Evolutionary conservation across 2,888 invertebrate genomes (phyloP), one percentile per base, ranked within the genome.

Genomic region (Caenorhabditis sp.): DNA sequence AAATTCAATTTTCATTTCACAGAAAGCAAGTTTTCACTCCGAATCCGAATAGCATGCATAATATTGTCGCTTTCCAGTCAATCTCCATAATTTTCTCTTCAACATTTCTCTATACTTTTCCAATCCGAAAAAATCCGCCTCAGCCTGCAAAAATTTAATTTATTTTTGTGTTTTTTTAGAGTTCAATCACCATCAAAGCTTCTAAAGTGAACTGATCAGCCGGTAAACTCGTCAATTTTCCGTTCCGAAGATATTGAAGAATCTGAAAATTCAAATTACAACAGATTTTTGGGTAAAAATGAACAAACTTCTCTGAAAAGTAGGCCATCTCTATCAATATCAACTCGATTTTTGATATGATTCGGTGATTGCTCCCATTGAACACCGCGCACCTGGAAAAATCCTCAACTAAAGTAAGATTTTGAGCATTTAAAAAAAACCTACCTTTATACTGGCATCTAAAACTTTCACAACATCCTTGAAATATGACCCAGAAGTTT

Each of bases 21-120:
- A 36, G 10, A 36, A 36, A 8, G 36, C 5, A 36, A 17, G 26
- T 27, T 12, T 31, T 57, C 52, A 72, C 49, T 79, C 75, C 8
- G 79, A 79, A 62, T 79, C 79, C 25, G 72, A 72, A 59, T 79
- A 79, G 58, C 79, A 79, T 25, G 77, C 72, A 38, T 72, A 79
- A 52, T 73, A 79, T 31, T 63, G 60, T 3, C 72, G 75, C 26
- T 73, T 71, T 17, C 79, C 79, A 17, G 79, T 79, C 63, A 79
- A 31, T 62, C 67, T 69, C 79, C 79, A 79, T 26, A 79, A 54
- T 58, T 73, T 75, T 70, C 73, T 77, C 54, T 73, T 75, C 54
- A 79, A 49, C 67, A 79, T 64, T 38, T 77, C 67, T 21, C 71
- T 69, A 57, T 67, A 67, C 27, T 70, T 71, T 17, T 77, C 79